Percentiles rank a stretch among this genome's conserved stretches.
Conservation (phyloP, 2,113 vertebrate species). For the Rattus rattus region DNA sequence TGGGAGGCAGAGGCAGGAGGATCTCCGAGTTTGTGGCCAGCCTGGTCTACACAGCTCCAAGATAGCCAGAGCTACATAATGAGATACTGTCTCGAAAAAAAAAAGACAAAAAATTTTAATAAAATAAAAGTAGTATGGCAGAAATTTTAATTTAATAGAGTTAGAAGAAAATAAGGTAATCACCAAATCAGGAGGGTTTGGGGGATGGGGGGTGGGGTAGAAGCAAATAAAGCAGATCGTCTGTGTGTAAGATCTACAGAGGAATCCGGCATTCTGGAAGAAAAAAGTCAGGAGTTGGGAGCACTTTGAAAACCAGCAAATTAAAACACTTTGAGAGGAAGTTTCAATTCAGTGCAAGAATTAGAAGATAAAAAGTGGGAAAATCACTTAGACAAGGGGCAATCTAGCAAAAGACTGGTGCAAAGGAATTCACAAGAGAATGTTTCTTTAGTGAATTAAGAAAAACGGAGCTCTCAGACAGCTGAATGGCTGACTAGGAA, state of each 20-base stretch:
- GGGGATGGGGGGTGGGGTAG: neutral
- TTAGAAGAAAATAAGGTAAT: neutral
- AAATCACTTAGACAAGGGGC: neutral
- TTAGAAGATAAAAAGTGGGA: neutral
- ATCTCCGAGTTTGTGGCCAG: neutral
- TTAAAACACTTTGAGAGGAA: neutral
- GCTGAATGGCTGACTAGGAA: neutral
- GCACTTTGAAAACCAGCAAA: neutral
- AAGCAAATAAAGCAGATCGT: neutral
- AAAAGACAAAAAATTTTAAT: neutral
- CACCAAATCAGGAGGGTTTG: no score
- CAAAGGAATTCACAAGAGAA: slow-evolving; percentile 47
- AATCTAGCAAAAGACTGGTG: neutral
- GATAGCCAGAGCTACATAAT: neutral
- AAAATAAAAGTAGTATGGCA: neutral
- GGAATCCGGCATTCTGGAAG: neutral
- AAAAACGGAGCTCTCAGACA: neutral
- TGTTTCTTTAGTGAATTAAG: neutral
- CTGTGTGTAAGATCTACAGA: neutral
- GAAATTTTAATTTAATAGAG: neutral
- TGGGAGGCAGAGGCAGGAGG: neutral
- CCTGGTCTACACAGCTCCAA: neutral
- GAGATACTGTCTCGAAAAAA: neutral
- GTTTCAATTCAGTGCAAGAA: neutral
- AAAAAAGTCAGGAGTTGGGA: neutral